A percentile compares a stretch with the other conserved stretches of the same genome.
Conservation (phyloP, 2,113 vertebrate species). For the Crotalus helleri region DNA sequence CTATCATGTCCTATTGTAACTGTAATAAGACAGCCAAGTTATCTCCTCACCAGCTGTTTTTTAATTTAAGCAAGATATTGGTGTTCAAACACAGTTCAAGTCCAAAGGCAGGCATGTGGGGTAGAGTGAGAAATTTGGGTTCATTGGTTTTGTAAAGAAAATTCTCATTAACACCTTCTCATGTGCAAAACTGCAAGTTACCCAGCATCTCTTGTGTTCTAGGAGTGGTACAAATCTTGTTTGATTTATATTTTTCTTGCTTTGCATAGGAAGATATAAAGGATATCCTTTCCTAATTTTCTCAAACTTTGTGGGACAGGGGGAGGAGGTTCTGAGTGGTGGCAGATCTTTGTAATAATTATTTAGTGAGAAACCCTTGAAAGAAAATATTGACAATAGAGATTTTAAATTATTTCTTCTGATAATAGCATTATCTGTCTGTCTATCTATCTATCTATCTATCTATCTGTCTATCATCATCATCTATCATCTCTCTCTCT, state of each 20-base stretch:
- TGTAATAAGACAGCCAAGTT: background rate
- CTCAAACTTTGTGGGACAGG: background rate
- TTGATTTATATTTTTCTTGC: background rate
- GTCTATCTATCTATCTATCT: no score
- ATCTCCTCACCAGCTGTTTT: background rate
- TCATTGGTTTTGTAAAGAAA: background rate
- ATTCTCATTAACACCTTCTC: background rate
- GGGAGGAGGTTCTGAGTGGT: background rate
- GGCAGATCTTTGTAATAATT: background rate
- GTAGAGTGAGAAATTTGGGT: background rate
- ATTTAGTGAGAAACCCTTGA: background rate
- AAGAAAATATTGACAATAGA: background rate
- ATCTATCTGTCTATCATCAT: background rate
- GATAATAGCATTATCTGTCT: background rate
- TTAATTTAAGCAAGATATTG: background rate
- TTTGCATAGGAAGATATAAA: background rate
- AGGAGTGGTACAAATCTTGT: background rate
- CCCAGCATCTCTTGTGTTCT: background rate
- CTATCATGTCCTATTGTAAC: background rate
- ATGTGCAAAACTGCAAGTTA: background rate
- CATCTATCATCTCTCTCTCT: no score
- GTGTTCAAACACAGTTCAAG: background rate
- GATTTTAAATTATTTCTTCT: background rate
- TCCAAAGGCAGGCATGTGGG: background rate
- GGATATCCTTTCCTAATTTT: background rate